Conservation (phyloP, 2,888 invertebrate species). For the Chymomyza procnemis region DNA sequence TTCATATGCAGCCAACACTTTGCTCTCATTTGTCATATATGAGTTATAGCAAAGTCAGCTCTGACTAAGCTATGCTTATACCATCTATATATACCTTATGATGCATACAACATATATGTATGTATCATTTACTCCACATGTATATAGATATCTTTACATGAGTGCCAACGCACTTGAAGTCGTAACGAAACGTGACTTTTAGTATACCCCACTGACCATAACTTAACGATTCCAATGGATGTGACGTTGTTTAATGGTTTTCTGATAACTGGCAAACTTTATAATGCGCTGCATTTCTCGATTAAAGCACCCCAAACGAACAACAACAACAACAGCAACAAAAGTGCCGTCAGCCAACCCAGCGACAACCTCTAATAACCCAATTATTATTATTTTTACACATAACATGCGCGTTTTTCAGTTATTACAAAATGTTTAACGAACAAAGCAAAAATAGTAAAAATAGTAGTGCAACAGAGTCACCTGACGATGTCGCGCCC, state of each 20-base stretch:
- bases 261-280: background rate
- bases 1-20: too few relatives aligned
- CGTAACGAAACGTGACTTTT: constrained; percentile 51
- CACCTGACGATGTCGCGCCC: background rate
- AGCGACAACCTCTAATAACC: background rate
- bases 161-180: constrained; percentile 16
- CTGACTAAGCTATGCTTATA: background rate
- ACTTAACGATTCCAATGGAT: background rate
- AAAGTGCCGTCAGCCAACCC: background rate
- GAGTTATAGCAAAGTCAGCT: background rate
- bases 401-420: constrained; percentile 30
- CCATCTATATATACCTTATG: background rate
- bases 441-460: background rate
- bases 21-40: too few relatives aligned
- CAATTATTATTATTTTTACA: background rate
- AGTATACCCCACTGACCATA: background rate
- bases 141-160: constrained; percentile 13
- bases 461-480: constrained; percentile 15
- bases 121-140: background rate
- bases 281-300: background rate
- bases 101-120: background rate
- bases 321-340: background rate
- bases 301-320: background rate
- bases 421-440: constrained; percentile 7
- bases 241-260: constrained; percentile 4